Evolutionary conservation across 2,888 invertebrate species (phyloP).

Genomic region (Camptogramma bilineatum): DNA sequence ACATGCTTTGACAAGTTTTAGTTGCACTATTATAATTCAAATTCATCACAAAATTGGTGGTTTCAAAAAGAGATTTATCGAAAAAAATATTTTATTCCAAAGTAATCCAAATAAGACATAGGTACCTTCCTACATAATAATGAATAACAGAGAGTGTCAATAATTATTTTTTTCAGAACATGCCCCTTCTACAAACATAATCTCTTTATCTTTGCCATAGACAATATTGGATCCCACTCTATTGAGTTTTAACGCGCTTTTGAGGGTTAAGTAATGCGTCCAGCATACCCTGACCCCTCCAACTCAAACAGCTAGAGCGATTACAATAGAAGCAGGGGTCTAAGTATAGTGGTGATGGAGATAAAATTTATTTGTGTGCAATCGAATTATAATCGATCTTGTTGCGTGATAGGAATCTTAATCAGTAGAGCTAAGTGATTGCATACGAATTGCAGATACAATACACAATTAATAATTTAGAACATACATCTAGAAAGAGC

Average conservation of each 20-base stretch:
- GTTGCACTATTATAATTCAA: too few relatives aligned
- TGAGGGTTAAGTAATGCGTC: constrained; percentile 76
- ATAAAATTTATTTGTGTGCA: constrained; percentile 75
- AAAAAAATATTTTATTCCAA: too few relatives aligned
- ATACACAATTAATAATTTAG: not conserved
- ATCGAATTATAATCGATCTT: constrained; percentile 79
- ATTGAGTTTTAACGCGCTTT: constrained; percentile 80
- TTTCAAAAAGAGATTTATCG: too few relatives aligned
- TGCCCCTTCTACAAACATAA: constrained; percentile 14
- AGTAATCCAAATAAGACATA: too few relatives aligned
- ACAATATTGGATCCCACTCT: constrained; percentile 63
- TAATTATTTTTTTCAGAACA: not conserved
- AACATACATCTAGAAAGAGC: not conserved
- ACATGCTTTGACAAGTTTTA: too few relatives aligned
- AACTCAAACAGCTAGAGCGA: constrained; percentile 36
- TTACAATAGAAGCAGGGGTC: constrained; percentile 55
- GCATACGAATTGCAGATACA: constrained; percentile 32
- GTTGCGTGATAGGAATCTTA: constrained; percentile 65
- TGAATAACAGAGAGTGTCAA: too few relatives aligned
- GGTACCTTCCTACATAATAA: too few relatives aligned
- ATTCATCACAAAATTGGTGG: too few relatives aligned
- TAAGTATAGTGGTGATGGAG: constrained; percentile 50
- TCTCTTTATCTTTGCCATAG: constrained; percentile 44
- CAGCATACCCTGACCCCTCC: constrained; percentile 54
- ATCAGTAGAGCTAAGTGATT: constrained; percentile 60